Conservation (phyloP, 2,888 invertebrate species). For the Ectemnius continuus region DNA sequence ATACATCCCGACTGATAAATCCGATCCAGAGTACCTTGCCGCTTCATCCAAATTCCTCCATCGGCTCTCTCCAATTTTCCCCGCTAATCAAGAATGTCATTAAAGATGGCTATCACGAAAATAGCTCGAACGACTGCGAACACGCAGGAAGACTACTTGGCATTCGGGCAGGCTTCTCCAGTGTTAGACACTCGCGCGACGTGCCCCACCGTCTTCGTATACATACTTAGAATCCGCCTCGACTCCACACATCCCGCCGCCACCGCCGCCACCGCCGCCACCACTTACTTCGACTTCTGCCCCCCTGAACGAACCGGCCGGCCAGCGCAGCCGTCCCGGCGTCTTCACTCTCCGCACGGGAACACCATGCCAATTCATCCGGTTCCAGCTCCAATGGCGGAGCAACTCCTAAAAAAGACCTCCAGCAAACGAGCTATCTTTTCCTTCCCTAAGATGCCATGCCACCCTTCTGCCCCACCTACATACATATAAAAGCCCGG, state of each 20-base stretch:
- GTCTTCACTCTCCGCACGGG: neutral
- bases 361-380: constrained; percentile 13
- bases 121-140: constrained; percentile 26
- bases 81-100: no score
- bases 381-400: no score
- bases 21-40: no score
- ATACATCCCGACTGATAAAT: no score
- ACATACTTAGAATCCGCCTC: constrained; percentile 60
- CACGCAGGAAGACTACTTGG: constrained; percentile 27
- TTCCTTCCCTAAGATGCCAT: no score
- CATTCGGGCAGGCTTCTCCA: constrained; percentile 39
- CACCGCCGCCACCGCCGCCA: no score
- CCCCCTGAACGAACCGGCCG: neutral
- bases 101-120: neutral
- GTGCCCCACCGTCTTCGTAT: constrained; percentile 46
- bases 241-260: no score
- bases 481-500: no score
- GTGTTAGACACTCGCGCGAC: constrained; percentile 30
- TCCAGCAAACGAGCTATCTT: neutral
- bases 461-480: no score
- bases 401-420: neutral
- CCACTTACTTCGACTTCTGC: constrained; percentile 23
- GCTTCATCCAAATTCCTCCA: constrained; percentile 28
- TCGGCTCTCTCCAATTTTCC: constrained; percentile 11
- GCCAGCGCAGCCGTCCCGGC: neutral